Base-by-base conservation (phyloP, 64 coral and sea anemone genomes). In the Trachythela sp. region DNA sequence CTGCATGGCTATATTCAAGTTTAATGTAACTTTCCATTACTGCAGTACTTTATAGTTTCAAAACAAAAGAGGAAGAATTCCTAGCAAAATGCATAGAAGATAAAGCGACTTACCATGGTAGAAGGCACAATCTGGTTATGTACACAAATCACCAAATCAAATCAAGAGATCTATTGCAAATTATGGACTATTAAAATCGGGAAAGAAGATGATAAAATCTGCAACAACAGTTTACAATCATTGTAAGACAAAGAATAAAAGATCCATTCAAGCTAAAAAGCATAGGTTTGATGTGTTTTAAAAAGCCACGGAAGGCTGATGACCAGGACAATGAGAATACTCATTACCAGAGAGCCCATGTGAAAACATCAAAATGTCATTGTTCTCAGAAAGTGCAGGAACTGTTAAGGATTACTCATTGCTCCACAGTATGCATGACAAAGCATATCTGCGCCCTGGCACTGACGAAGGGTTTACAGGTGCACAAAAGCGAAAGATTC, bases 151-250 rank as follows among this genome's bases (percentile, higher is more conserved):
- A 3, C 14, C 30, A 5, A 6, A 14, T 68, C 59, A 68, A 68
- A 68, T 68, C 59, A 6, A 68, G 59, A 68, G 59, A 68, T 68
- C 59, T 68, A 68, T 68, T 68, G 59, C 59, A 68, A 68, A 68
- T 68, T 6, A 68, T 6, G 4, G 30, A 68, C 30, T 68, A 14
- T 14, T 3, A 68, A 14, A 68, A 6, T 3, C 59, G 3, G 59
- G 59, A 3, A 68, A 68, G 59, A 68, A 3, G 14, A 3, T 68
- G 14, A 68, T 68, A 3, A 68, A 68, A 68, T 68, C 18, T n/a
- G 59, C 59, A 68, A 68, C 59, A 68, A 68, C 59, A 68, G 59
- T 68, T 6, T 68, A 68, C 5, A 68, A 68, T 68, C 5, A 14
- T 6, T 68, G 59, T 14, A 68, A 68, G 14, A 3, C 59, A 68